A percentile compares a stretch with the other conserved stretches of the same genome.
phyloP scores from a whole-genome alignment of 2,113 vertebrate genomes.

The Spea multiplicata region DNA sequence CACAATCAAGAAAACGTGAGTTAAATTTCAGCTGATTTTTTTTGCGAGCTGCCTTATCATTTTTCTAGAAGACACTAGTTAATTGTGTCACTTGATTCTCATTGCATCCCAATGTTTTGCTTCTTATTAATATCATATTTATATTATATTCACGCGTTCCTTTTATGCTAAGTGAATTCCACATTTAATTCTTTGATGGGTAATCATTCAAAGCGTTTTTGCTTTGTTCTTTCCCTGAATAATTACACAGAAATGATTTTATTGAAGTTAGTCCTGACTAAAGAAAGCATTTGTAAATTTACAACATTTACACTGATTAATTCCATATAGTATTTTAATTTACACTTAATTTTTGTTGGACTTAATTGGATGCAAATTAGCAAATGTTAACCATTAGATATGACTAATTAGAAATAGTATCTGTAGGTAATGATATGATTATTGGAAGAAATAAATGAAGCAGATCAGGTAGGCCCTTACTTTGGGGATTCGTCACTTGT shows the following conservation, averaged over 20 bases:
- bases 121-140: not conserved
- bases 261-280: constrained; percentile 50
- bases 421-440: constrained; percentile 66
- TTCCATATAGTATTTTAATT: constrained; percentile 57
- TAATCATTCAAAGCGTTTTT: not conserved
- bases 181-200: not conserved
- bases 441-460: constrained; percentile 68
- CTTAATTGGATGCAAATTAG: constrained; percentile 69
- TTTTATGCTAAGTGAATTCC: not conserved
- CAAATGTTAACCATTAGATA: constrained; percentile 66
- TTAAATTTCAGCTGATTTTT: too few relatives aligned
- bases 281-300: constrained; percentile 54
- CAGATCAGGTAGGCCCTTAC: constrained; percentile 60
- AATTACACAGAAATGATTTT: constrained; percentile 47
- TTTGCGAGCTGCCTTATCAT: too few relatives aligned
- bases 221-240: constrained; percentile 34
- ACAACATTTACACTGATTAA: constrained; percentile 61
- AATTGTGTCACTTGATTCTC: not conserved
- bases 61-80: too few relatives aligned
- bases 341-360: constrained; percentile 60
- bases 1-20: too few relatives aligned
- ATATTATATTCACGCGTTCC: not conserved
- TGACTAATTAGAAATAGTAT: constrained; percentile 69
- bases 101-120: not conserved
- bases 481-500: constrained; percentile 57